These are phyloP conservation scores for Tipula unca DNA, from an alignment of 2,888 invertebrate genomes.

Conservation along the genomic window DNA sequence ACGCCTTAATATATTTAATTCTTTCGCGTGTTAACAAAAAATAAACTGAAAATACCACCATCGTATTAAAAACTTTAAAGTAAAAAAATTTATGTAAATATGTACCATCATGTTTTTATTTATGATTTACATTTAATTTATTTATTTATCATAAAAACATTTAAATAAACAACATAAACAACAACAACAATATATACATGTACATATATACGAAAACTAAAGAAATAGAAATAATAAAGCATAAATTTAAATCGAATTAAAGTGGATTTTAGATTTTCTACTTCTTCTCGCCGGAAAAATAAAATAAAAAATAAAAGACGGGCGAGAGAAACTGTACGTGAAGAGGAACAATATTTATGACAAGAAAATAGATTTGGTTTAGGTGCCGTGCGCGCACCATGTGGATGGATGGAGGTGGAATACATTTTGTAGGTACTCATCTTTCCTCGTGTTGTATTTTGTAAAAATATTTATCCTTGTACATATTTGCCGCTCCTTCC, in stretches of 20 bases:
- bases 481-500: no score
- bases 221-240: neutral
- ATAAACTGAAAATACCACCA: neutral
- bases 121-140: conserved; percentile 14
- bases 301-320: neutral
- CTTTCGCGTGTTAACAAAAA: neutral
- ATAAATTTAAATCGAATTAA: conserved; percentile 14
- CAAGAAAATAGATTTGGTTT: neutral
- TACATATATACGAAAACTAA: neutral
- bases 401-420: neutral
- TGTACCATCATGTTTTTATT: neutral
- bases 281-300: neutral
- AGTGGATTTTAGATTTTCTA: conserved; percentile 8
- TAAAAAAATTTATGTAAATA: neutral
- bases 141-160: neutral
- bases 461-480: neutral
- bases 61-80: neutral
- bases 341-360: neutral
- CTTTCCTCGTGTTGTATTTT: neutral
- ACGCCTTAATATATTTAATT: neutral
- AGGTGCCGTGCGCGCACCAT: neutral
- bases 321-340: neutral
- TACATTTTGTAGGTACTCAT: neutral
- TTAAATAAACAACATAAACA: neutral
- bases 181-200: neutral